phyloP scores from a whole-genome alignment of 2,113 vertebrate genomes.

The Cathartes aura region DNA sequence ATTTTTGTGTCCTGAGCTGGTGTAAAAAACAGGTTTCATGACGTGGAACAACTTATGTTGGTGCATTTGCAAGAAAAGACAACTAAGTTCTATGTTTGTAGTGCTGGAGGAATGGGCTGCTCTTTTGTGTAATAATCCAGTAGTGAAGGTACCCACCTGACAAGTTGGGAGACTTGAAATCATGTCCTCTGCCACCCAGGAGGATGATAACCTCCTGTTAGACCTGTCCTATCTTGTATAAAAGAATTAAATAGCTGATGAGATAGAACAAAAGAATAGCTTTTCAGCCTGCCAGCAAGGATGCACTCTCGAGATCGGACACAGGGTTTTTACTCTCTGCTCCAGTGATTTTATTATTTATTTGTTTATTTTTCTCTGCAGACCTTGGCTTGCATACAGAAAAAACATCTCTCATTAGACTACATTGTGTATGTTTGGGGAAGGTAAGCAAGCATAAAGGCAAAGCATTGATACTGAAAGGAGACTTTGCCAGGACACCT shows the following conservation, averaged over 20 bases:
- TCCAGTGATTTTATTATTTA: not conserved
- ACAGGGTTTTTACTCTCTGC: not conserved
- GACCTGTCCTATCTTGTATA: not conserved
- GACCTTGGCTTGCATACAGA: not conserved
- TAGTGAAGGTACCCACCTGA: not conserved
- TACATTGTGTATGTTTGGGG: not conserved
- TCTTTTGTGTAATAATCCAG: not conserved
- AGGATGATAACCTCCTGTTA: not conserved
- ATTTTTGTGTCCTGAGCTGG: not conserved
- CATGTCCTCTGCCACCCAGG: not conserved
- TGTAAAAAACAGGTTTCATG: not conserved
- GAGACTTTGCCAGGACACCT: not conserved
- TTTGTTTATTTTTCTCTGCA: not conserved
- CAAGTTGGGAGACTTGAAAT: not conserved
- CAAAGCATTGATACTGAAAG: not conserved
- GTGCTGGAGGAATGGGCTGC: not conserved
- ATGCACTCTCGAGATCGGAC: not conserved
- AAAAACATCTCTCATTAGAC: not conserved
- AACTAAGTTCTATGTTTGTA: rapidly evolving
- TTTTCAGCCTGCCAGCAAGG: not conserved
- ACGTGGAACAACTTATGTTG: not conserved
- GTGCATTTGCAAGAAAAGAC: not conserved
- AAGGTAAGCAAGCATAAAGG: not conserved
- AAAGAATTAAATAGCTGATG: not conserved
- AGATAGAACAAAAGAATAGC: not conserved